Base-by-base conservation (phyloP, 2,888 invertebrate species). In the Platycheirus albimanus region DNA sequence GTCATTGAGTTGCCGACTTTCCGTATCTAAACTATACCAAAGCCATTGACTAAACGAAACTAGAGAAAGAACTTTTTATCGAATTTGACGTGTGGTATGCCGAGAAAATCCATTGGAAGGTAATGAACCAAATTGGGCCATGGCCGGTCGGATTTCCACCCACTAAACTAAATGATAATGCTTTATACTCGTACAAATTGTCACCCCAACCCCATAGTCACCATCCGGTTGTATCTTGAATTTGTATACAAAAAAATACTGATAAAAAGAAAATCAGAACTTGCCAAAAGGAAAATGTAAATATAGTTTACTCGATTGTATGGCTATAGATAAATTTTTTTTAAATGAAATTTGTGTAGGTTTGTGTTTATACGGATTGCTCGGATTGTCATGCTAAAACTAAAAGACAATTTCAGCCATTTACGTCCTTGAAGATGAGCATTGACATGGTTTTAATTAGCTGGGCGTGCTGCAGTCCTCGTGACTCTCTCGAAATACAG, bases 111-210 rank as follows among this genome's bases (percentile, higher is more conserved):
- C 54, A 54, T 64, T 64, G 10, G 66, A 30, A 47, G 64, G 54
- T 64, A 64, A 54, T 47, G 45, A 64, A 47, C 49, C 66, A 20
- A 74, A 74, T 56, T 66, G 56, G 74, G 74, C 74, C 74, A 74
- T 41, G 74, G 66, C 49, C 72, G 64, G 66, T 56, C 72, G 64
- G 36, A 28, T 28, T 64, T 19, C 43, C 52, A 72, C 71, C 64
- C 64, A 56, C 74, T 20, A 5, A 56, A 38, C 58, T 58, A 58
- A 58, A 58, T 38, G 38, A 56, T 28, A 33, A 33, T 33, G 30
- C 24, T 24, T 24, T 24, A 24, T 3, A 3, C 24, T 6, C 36
- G 15, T 56, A 10, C 19, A 43, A 20, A 56, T 24, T 58, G 58
- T 41, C 58, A 58, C 24, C 24, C 58, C 58, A 58, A 17, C 38